Evolutionary conservation across 2,888 invertebrate species (phyloP), one percentile per base, ranked within the genome.

Genomic region (Crioceris asparagi): DNA sequence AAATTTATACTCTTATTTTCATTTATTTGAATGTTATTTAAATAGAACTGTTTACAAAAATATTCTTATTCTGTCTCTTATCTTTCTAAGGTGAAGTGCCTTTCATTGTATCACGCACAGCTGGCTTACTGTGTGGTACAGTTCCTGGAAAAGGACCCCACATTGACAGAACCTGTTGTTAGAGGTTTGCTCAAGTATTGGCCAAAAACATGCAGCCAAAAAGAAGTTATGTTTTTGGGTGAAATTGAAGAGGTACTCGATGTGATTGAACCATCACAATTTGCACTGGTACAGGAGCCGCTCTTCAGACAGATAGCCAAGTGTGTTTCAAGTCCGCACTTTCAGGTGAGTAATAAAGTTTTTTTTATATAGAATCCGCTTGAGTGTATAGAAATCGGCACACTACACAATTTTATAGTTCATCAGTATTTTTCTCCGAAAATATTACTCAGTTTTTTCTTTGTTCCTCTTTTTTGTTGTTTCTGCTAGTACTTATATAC

Each of bases 251-350:
- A 99, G 70, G 92, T 99, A 57, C 74, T 99, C 65, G 98, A 99
- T 69, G 97, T 99, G 52, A 97, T 98, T 70, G 98, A 99, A 72
- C 97, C 97, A 53, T 84, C 87, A 54, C 96, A 99, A 70, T 99
- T 99, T 75, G 85, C 84, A 61, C 94, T 93, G 74, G 92, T 99
- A 60, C 96, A 97, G 75, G 91, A 88, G 64, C 90, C 94, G 46
- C 75, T 98, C 52, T 99, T 98, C 72, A 84, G 87, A 66, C 97
- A 98, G 77, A 87, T 99, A 66, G 84, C 98, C 57, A 90, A 88
- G 74, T 99, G 97, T 70, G 97, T 99, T 44, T 96, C 96, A 65
- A 96, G 94, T 75, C 96, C 97, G 61, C 98, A 99, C 70, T 99
- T 99, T 75, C 98, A 94, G 80, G 93, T 91, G 70, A 53, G 31